Evolutionary conservation across 2,888 invertebrate genomes (phyloP), one percentile per base, ranked within the genome.

Genomic region (Maniola hyperantus): DNA sequence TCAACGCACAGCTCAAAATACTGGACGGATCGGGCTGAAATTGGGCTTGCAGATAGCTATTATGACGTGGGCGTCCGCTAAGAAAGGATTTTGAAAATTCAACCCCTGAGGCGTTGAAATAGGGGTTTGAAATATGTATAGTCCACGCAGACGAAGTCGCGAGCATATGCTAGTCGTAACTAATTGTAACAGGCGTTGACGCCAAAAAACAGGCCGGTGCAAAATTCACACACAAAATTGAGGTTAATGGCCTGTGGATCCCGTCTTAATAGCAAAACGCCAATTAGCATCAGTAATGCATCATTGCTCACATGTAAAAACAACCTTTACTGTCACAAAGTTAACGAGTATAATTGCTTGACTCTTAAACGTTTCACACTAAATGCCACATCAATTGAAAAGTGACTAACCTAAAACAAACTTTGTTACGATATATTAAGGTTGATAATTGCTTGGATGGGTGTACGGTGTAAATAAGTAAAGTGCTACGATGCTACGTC

Each of bases 171-270:
- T 26, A 42, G 53, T 53, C 15, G 15, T 62, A 44, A 51, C 62
- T 53, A 42, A 62, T 53, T 53, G 62, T 51, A 6, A 53, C 39
- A 42, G 42, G 53, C 62, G 26, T 42, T 26, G 26, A 34, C 13
- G 53, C 51, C 53, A 53, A n/a, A 71, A 26, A 66, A 69, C 69
- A 68, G 62, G 66, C 64, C 46, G 66, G 65, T 63, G 62, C 55
- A 67, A 66, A 68, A 71, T 62, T 69, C 61, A 78, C 79, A 78
- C 77, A 76, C 72, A 70, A 77, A 80, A 79, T 78, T 71, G 72
- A 74, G 78, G 78, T 76, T 80, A 82, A 79, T 77, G 81, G 73
- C 75, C 75, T 73, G 72, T 72, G 76, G 74, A 78, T 78, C 76
- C 74, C 75, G 74, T 78, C 76, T 79, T 82, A 77, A 80, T 77